Base-by-base conservation (phyloP, 2,888 invertebrate species). In the Rhagophthalmus giganteus region DNA sequence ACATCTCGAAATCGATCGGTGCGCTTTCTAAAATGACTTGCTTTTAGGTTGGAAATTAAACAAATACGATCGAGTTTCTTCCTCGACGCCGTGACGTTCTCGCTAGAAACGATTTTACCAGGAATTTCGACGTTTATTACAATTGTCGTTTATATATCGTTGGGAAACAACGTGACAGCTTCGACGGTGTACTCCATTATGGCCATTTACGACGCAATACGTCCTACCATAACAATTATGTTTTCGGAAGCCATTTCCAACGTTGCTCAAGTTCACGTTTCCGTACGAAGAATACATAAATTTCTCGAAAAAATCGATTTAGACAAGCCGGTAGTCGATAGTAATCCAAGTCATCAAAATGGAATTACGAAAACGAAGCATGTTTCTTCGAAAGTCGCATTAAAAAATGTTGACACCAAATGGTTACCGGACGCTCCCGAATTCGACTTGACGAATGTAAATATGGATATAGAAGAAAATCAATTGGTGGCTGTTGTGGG, bases 181-280 rank as follows among this genome's bases (percentile, higher is more conserved):
- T 89, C 93, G 69, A 83, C 81, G 70, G 90, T 93, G 8, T 94
- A 94, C 73, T 88, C 94, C 39, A 82, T 94, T 44, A 90, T 93
- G 10, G 89, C 94, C 6, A 88, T 94, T 71, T 94, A 91, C 76
- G 94, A 94, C 68, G 87, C 91, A 40, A 77, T 96, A 48, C 80
- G 93, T 26, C 87, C 91, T 62, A 86, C 90, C 4, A 90, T 94
- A 86, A 93, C 92, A 0, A 87, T 94, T n/a, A 90, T 92, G 75
- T 91, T 95, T 65, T 94, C 95, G 0, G 87, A 89, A 76, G 89
- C 86, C 51, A 85, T 94, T 55, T 85, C 89, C 1, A 86, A 87
- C 73, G 79, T 87, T 37, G 88, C 90, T 0, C 93, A 94, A 77
- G 85, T 87, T 0, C 75, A 83, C 24, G 86, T 93, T 42, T 87